Base-by-base conservation (phyloP, 2,113 vertebrate species). In the Noctilio leporinus region DNA sequence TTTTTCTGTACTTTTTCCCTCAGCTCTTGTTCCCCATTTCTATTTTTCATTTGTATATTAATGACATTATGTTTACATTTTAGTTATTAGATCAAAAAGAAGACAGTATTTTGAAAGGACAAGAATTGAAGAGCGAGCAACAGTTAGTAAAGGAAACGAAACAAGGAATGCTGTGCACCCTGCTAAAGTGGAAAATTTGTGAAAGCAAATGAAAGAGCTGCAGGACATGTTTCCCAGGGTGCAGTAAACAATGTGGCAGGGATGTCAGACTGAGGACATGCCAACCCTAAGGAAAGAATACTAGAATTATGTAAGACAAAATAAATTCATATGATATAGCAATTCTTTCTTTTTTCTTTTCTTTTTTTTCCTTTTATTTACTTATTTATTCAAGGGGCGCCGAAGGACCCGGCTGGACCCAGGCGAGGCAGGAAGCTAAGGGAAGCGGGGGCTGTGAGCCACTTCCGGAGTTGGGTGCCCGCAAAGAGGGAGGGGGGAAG, bases 11-110 rank as follows among this genome's bases (percentile, higher is more conserved):
- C 0, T 40, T 88, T 43, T 28, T 8, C 7, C 28, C 10, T 73
- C 8, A 19, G 9, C 28, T 7, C n/a, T 72, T 43, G 65, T 62
- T 75, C 53, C 91, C 38, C 5, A 45, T 59, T 82, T 81, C 8
- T 77, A 7, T 49, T 38, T 9, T 43, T 43, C 24, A 26, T 12
- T 86, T n/a, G 3, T 28, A n/a, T 40, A 40, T 87, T 11, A 53
- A 20, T 43, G 57, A 84, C 24, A 43, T 49, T 2, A 10, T 76
- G 38, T 94, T 40, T 92, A 2, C 10, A 16, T 97, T 95, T 94
- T 80, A 97, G 97, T 97, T 72, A 92, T 97, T 72, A 87, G 43
- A 62, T 70, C 85, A 3, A 96, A 97, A 88, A 88, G 93, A 70
- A 95, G 28, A 30, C 65, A 97, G 70, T 26, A 45, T 12, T 47